Evolutionary conservation across 1,140 invertebrate genomes (phyloP).

Genomic region (Cephus cinctus): DNA sequence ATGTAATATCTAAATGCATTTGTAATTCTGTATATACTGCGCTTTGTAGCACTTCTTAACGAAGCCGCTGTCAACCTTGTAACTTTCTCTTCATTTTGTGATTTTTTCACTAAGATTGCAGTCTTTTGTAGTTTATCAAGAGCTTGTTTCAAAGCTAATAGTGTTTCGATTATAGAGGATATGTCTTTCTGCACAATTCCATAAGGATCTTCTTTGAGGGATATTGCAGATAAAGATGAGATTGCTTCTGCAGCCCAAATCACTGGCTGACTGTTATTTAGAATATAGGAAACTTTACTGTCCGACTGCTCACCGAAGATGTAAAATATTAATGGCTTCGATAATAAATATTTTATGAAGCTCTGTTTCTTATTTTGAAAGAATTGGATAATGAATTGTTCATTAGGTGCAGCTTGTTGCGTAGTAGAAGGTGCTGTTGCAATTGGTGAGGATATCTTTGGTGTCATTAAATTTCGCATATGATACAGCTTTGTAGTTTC

Average conservation of each 20-base stretch:
- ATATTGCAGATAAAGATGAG: slow-evolving; percentile 65
- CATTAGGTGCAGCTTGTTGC: slow-evolving; percentile 18
- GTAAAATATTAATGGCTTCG: slow-evolving; percentile 65
- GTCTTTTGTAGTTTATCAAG: slow-evolving; percentile 71
- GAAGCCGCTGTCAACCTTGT: slow-evolving; percentile 63
- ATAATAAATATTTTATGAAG: slow-evolving; percentile 40
- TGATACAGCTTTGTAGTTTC: slow-evolving; percentile 39
- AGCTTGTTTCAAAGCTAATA: slow-evolving; percentile 67
- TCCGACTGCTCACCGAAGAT: slow-evolving; percentile 71
- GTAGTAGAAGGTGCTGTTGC: slow-evolving; percentile 7
- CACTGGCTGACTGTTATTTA: slow-evolving; percentile 67
- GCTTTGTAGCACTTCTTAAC: slow-evolving; percentile 64
- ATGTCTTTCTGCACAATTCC: slow-evolving; percentile 80
- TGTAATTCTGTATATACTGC: slow-evolving; percentile 74
- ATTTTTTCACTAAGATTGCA: slow-evolving; percentile 61
- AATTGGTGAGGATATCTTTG: background rate
- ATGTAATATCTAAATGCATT: slow-evolving; percentile 69
- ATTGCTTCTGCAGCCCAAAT: slow-evolving; percentile 71
- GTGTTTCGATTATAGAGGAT: slow-evolving; percentile 62
- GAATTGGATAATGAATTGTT: slow-evolving; percentile 32
- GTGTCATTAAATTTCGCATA: slow-evolving; percentile 34
- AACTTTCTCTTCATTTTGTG: slow-evolving; percentile 60
- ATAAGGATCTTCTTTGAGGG: slow-evolving; percentile 73
- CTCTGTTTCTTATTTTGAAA: slow-evolving; percentile 35
- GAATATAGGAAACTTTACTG: slow-evolving; percentile 62